phyloP scores from a whole-genome alignment of 1,140 invertebrate species.

The Colletes gigas region DNA sequence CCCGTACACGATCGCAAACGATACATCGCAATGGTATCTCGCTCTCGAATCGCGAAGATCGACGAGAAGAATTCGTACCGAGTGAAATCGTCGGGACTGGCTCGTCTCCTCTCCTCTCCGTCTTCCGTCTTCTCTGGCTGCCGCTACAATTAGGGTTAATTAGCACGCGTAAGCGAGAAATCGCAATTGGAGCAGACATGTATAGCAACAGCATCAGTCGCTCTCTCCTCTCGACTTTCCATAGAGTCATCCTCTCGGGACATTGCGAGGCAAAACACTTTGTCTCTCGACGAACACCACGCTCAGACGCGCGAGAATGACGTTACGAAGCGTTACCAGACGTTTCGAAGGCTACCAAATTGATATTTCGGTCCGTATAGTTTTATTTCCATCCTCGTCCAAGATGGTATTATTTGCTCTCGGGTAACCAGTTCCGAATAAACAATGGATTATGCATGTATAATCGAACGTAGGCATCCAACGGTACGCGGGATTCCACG shows the following conservation, averaged over 20 bases:
- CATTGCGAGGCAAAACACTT: not conserved
- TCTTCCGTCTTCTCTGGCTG: not conserved
- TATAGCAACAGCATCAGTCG: constrained; percentile 57
- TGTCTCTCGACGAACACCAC: too few relatives aligned
- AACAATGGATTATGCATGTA: too few relatives aligned
- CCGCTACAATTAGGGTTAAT: constrained; percentile 64
- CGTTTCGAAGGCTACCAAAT: too few relatives aligned
- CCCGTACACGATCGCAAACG: constrained; percentile 33
- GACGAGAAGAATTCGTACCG: constrained; percentile 40
- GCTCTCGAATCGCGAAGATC: constrained; percentile 56
- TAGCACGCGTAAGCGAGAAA: constrained; percentile 68
- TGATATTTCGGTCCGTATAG: too few relatives aligned
- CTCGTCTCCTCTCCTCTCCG: not conserved
- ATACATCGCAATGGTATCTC: constrained; percentile 50
- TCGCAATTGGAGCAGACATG: constrained; percentile 65
- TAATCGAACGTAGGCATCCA: too few relatives aligned
- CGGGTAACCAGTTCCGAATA: too few relatives aligned
- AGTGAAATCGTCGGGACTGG: constrained; percentile 57
- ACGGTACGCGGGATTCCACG: too few relatives aligned
- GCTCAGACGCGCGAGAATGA: not conserved
- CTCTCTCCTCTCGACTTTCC: constrained; percentile 63
- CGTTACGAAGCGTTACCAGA: too few relatives aligned
- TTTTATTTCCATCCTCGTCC: too few relatives aligned
- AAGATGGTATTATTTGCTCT: too few relatives aligned
- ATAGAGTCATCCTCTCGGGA: constrained; percentile 31